Percentiles rank a stretch among this genome's conserved stretches.
phyloP scores from a whole-genome alignment of 2,888 invertebrate genomes.

The Eucera pruinosa region DNA sequence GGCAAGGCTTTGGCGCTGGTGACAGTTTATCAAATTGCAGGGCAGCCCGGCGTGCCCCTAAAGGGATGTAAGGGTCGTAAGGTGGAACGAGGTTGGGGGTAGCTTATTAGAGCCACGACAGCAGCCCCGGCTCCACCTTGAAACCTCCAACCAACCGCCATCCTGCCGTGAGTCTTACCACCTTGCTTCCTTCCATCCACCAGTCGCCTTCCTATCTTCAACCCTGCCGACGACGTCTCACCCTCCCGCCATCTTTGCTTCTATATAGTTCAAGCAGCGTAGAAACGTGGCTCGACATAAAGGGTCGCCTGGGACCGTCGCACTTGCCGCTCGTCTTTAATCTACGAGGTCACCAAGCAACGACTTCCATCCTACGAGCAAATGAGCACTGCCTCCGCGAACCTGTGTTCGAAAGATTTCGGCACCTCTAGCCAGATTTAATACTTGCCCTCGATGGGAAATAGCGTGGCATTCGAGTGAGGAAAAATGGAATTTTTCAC shows the following conservation, averaged over 20 bases:
- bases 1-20: slow-evolving; percentile 62
- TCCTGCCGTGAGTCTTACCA: slow-evolving; percentile 76
- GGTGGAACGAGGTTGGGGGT: slow-evolving; percentile 74
- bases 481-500: too few species aligned
- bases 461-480: too few species aligned
- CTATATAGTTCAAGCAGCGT: slow-evolving; percentile 64
- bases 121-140: slow-evolving; percentile 75
- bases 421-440: slow-evolving; percentile 48
- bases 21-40: slow-evolving; percentile 81
- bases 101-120: slow-evolving; percentile 80
- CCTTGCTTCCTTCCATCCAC: slow-evolving; percentile 73
- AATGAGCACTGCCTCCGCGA: slow-evolving; percentile 41
- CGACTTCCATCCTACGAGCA: slow-evolving; percentile 36
- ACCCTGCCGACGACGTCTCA: slow-evolving; percentile 6
- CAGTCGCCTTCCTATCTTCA: slow-evolving; percentile 48
- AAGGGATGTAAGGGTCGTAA: slow-evolving; percentile 78
- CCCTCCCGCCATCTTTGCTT: slow-evolving; percentile 25
- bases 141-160: slow-evolving; percentile 79
- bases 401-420: slow-evolving; percentile 38
- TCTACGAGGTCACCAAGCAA: slow-evolving; percentile 68
- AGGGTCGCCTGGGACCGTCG: slow-evolving; percentile 67
- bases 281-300: slow-evolving; percentile 69
- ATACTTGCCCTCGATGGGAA: slow-evolving; percentile 25
- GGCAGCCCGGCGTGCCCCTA: slow-evolving; percentile 70
- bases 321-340: slow-evolving; percentile 72